A percentile compares a stretch with the other conserved stretches of the same genome.
Evolutionary conservation across 1,140 invertebrate species (phyloP).

Genomic region (Tetramorium alpestre): DNA sequence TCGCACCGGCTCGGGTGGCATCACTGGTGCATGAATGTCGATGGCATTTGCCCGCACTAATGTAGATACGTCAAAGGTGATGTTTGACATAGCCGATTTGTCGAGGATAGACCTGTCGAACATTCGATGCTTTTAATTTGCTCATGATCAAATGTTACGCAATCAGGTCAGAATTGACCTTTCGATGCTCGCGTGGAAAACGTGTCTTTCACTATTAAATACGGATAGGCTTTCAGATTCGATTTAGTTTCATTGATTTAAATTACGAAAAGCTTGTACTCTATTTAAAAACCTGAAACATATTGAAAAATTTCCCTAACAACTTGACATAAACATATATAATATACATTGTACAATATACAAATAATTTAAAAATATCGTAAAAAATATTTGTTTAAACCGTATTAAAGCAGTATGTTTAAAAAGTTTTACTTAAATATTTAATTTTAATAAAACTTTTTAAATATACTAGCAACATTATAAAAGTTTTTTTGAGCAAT

Average conservation of each 20-base stretch:
- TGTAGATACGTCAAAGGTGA: conserved; percentile 89
- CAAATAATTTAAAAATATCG: neutral
- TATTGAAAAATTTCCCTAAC: neutral
- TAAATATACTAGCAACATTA: neutral
- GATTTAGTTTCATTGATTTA: neutral
- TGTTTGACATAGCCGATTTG: conserved; percentile 87
- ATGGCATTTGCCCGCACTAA: conserved; percentile 89
- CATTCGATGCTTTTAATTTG: conserved; percentile 14
- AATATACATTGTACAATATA: neutral
- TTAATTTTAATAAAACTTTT: neutral
- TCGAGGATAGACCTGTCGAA: conserved; percentile 85
- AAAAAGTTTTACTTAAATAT: neutral
- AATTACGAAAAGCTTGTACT: neutral
- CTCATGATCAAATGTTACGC: neutral
- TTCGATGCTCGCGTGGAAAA: neutral
- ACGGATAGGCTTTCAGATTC: neutral
- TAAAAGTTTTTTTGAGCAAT: neutral
- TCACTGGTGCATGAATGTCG: conserved; percentile 89
- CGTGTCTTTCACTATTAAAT: neutral
- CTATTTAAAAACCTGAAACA: neutral
- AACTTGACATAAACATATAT: neutral
- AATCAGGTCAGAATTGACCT: neutral
- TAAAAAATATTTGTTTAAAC: neutral
- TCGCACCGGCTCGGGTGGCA: conserved; percentile 81
- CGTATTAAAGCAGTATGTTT: neutral